These are phyloP conservation scores for Torymus texanus DNA, from an alignment of 2,888 invertebrate genomes.

Conservation along the genomic window DNA sequence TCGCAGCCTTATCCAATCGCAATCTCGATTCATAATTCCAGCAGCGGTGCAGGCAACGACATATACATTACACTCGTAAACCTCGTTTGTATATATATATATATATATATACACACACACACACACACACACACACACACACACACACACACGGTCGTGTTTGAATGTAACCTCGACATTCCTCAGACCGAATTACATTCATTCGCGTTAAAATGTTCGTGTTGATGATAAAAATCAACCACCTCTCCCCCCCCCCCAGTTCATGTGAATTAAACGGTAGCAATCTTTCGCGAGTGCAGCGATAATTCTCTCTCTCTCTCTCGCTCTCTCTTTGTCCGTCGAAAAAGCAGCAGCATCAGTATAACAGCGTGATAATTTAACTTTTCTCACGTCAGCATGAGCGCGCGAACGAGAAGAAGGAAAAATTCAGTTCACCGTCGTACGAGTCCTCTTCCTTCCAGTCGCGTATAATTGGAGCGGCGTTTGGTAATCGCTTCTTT, in stretches of 20 bases:
- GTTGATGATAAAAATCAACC: conserved; percentile 8
- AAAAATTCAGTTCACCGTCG: neutral
- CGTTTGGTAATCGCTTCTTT: conserved; percentile 18
- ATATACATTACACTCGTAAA: too few relatives aligned
- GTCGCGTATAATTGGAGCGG: conserved; percentile 8
- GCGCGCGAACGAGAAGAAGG: neutral
- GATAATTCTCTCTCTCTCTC: conserved; percentile 5
- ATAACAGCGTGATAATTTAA: conserved; percentile 25
- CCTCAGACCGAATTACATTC: too few relatives aligned
- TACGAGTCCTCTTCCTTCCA: neutral
- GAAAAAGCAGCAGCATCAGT: conserved; percentile 21
- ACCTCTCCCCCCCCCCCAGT: neutral
- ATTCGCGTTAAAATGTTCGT: too few relatives aligned
- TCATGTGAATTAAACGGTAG: conserved; percentile 16
- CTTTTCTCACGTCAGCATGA: conserved; percentile 29
- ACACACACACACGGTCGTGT: too few relatives aligned
- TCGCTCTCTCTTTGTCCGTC: conserved; percentile 17
- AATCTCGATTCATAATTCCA: too few relatives aligned
- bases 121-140: too few relatives aligned
- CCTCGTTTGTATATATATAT: too few relatives aligned
- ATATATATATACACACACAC: too few relatives aligned
- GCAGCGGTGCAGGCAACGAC: too few relatives aligned
- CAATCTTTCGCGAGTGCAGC: conserved; percentile 41
- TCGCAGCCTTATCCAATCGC: too few relatives aligned
- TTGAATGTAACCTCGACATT: too few relatives aligned